Base-by-base conservation (phyloP, 2,888 invertebrate species). In the Smittia aterrima region DNA sequence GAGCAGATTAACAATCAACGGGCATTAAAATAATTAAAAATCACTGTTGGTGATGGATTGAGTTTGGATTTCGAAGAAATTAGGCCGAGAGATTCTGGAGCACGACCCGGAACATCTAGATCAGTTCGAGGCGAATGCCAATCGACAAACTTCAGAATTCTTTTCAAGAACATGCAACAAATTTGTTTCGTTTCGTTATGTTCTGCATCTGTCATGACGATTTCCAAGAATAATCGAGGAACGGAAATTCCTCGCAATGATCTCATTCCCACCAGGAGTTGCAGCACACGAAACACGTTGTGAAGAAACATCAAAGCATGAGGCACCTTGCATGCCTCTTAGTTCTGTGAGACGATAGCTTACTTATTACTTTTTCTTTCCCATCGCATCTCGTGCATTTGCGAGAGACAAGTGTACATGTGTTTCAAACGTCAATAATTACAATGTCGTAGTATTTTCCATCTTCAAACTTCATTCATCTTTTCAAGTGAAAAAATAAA, bases 381-480 rank as follows among this genome's bases (percentile, higher is more conserved):
- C 47, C 47, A 47, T 16, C 9, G 58, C 58, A 58, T 22, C 22
- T 3, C 18, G 7, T 58, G 58, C 22, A 58, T 6, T 16, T 22
- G 22, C 47, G 22, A 58, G 58, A 18, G 58, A 7, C 58, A 58
- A 58, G 58, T 58, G 58, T 16, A 32, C 16, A 47, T 58, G 58
- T 18, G 18, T 22, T 58, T 18, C 58, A 58, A 18, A 58, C 58
- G 47, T 47, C 58, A n/a, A 47, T 18, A 58, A 58, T 58, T 58
- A 58, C 58, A n/a, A 58, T 58, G 58, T 58, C 58, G 58, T 58
- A 18, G 58, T 22, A 16, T 41, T 47, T 22, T 66, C 27, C 25
- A 16, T 66, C 24, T 54, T 53, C 53, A 71, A 53, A 41, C 70
- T 71, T 71, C 54, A 54, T 54, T 71, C 70, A 54, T 54, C 54